Evolutionary conservation across 2,113 vertebrate species (phyloP).

Genomic region (Patagioenas fasciata): DNA sequence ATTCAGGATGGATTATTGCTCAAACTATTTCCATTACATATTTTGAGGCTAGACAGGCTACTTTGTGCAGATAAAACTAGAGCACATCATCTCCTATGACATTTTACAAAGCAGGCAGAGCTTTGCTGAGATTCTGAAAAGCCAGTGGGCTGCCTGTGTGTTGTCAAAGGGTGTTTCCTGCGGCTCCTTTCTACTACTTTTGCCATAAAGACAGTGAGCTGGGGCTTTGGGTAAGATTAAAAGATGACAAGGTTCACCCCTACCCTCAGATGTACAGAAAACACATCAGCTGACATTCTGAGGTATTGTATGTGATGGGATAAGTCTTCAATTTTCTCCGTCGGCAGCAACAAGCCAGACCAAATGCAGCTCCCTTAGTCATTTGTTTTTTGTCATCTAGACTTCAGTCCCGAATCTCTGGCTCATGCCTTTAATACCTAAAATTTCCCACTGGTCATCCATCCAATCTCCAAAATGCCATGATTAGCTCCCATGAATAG

Average conservation of each 20-base stretch:
- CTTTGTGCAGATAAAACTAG: not conserved
- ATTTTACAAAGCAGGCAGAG: not conserved
- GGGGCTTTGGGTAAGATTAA: not conserved
- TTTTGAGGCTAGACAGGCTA: not conserved
- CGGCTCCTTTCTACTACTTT: not conserved
- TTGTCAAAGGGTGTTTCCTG: not conserved
- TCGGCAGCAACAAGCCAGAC: not conserved
- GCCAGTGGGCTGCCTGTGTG: not conserved
- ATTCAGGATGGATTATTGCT: not conserved
- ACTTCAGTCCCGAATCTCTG: not conserved
- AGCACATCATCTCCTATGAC: not conserved
- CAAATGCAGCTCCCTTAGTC: not conserved
- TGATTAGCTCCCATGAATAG: not conserved
- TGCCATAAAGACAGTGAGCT: not conserved
- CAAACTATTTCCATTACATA: not conserved
- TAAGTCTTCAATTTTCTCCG: not conserved
- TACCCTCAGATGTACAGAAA: not conserved
- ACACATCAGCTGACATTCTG: not conserved
- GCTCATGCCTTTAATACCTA: not conserved
- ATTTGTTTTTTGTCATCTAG: not conserved
- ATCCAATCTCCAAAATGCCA: not conserved
- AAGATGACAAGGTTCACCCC: not conserved
- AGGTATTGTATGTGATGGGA: not conserved
- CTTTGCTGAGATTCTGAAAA: not conserved
- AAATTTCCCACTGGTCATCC: not conserved